phyloP scores from a whole-genome alignment of 1,140 invertebrate genomes.

The Sarcophaga bullata region DNA sequence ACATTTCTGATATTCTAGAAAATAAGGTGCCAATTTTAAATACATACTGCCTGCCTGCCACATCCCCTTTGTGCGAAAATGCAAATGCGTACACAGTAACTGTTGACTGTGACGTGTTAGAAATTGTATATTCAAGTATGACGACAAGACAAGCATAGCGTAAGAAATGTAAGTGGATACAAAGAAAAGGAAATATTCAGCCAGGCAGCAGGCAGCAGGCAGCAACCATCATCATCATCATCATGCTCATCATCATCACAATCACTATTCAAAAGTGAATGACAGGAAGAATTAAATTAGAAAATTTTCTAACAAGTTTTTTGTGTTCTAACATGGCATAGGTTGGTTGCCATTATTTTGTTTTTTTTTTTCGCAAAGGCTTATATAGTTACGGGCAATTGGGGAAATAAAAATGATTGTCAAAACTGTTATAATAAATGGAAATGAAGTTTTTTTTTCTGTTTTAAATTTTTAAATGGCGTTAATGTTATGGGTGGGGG shows the following conservation, averaged over 20 bases:
- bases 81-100: background rate
- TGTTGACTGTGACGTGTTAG: background rate
- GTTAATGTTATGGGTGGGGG: no score
- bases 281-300: background rate
- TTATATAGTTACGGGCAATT: no score
- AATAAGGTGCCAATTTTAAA: slow-evolving; percentile 6
- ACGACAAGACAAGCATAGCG: no score
- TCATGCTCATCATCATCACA: no score
- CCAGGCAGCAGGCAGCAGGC: no score
- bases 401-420: no score
- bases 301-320: background rate
- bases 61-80: background rate
- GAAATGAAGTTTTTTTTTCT: no score
- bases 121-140: background rate
- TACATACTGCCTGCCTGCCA: background rate
- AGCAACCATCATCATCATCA: no score
- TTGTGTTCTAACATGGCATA: background rate
- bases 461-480: no score
- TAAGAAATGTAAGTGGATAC: background rate
- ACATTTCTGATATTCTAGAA: slow-evolving; percentile 16
- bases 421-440: no score
- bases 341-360: background rate
- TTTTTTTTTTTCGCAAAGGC: no score
- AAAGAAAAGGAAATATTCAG: background rate
- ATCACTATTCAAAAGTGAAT: background rate